phyloP scores from a whole-genome alignment of 2,888 invertebrate genomes.

The Drosophila aldrichi region DNA sequence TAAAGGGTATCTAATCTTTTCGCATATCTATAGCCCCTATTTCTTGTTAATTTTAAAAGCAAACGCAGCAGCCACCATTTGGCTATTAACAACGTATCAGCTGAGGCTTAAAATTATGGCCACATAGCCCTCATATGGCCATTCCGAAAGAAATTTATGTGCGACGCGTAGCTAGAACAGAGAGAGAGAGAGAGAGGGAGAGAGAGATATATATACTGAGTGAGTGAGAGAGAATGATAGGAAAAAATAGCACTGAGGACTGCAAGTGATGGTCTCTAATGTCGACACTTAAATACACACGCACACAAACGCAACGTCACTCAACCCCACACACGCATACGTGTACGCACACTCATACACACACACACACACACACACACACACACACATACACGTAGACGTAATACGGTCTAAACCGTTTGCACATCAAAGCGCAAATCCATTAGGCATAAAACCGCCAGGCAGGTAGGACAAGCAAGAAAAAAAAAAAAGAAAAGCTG shows the following conservation, averaged over 20 bases:
- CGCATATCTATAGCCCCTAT: neutral
- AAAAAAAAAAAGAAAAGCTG: slow-evolving; percentile 18
- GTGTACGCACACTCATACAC: slow-evolving; percentile 3
- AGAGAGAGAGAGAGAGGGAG: neutral
- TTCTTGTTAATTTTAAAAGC: slow-evolving; percentile 64
- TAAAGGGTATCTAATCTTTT: slow-evolving; percentile 15
- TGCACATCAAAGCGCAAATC: slow-evolving; percentile 77
- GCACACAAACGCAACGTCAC: slow-evolving; percentile 19
- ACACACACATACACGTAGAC: neutral
- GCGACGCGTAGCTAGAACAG: slow-evolving; percentile 21
- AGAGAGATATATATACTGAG: too few species aligned
- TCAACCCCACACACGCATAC: slow-evolving; percentile 38
- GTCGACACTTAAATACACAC: slow-evolving; percentile 67
- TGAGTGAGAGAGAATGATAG: neutral
- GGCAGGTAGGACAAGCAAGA: slow-evolving; percentile 13
- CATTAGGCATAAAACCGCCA: slow-evolving; percentile 66
- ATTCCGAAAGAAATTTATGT: slow-evolving; percentile 68
- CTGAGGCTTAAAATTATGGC: slow-evolving; percentile 32
- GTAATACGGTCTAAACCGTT: slow-evolving; percentile 56
- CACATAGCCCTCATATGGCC: slow-evolving; percentile 51
- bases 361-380: slow-evolving; percentile 3
- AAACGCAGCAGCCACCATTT: slow-evolving; percentile 45
- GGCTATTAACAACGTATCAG: slow-evolving; percentile 66
- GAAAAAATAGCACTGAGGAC: slow-evolving; percentile 44
- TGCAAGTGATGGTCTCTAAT: slow-evolving; percentile 71